Base-by-base conservation (phyloP, 2,113 vertebrate species). In the Orycteropus afer region DNA sequence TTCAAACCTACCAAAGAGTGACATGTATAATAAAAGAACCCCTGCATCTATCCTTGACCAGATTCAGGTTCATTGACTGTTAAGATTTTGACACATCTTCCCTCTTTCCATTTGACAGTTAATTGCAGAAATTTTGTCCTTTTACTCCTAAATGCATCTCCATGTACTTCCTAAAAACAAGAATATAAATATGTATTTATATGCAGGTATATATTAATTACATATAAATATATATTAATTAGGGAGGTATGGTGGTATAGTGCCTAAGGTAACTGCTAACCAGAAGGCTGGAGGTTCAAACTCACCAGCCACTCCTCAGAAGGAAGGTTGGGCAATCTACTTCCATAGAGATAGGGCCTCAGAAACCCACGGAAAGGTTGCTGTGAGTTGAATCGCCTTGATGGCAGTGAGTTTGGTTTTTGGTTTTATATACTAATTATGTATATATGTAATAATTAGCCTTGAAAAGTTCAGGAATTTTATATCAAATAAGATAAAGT, bases 401-500 rank as follows among this genome's bases (percentile, higher is more conserved):
- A 20, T 57, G 18, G 55, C 55, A 57, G 18, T 57, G 20, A 20
- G 14, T n/a, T n/a, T n/a, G n/a, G n/a, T n/a, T n/a, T n/a, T n/a
- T n/a, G n/a, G n/a, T n/a, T n/a, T n/a, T 18, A 57, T 22, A 57
- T 57, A 5, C 3, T 34, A 65, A 65, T 65, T 13, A 42, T n/a
- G 17, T 37, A 32, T 45, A 25, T 45, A 55, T 20, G 7, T 45
- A 76, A 14, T 63, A 90, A 86, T 94, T 51, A 74, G 20, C 34
- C 29, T 83, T 69, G 57, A 86, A 95, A 86, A 42, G 17, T 71
- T 2, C 12, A 55, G 40, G 17, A 7, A 49, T 34, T 82, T 89
- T 57, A 67, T 84, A 71, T 61, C 82, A 92, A 59, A 90, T 82
- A 61, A 81, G 40, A 77, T 55, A 59, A 93, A 88, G 11, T 32